Conservation (phyloP, 2,888 invertebrate species). For the Drosophila mettleri region DNA sequence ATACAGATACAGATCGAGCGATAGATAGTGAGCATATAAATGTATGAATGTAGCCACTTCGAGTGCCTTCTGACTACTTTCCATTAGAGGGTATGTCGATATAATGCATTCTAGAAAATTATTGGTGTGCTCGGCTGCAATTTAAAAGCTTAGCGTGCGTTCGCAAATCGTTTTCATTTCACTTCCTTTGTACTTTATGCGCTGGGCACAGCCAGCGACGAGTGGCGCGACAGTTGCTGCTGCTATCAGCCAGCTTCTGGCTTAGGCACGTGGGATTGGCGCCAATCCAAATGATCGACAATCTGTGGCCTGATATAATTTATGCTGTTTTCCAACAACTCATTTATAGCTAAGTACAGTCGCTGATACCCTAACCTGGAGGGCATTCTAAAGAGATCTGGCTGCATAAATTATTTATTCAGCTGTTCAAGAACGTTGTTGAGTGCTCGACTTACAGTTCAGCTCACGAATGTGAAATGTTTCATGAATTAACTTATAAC, state of each 20-base stretch:
- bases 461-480: too few relatives aligned
- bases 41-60: too few relatives aligned
- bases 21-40: too few relatives aligned
- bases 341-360: not conserved
- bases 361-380: not conserved
- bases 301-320: constrained; percentile 25
- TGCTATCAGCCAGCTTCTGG: constrained; percentile 9
- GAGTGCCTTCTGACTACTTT: too few relatives aligned
- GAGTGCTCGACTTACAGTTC: too few relatives aligned
- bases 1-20: not conserved
- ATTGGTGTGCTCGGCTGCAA: not conserved
- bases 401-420: not conserved
- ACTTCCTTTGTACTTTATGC: not conserved
- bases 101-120: not conserved
- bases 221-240: not conserved
- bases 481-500: too few relatives aligned
- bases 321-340: not conserved
- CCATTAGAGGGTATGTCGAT: not conserved
- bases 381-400: not conserved
- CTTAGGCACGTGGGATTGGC: constrained; percentile 45
- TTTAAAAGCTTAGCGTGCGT: not conserved
- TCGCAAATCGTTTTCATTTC: not conserved
- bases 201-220: too few relatives aligned
- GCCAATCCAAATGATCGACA: constrained; percentile 41
- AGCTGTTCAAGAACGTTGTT: not conserved